Conservation (phyloP, 2,113 vertebrate genomes). For the Otus sunia region DNA sequence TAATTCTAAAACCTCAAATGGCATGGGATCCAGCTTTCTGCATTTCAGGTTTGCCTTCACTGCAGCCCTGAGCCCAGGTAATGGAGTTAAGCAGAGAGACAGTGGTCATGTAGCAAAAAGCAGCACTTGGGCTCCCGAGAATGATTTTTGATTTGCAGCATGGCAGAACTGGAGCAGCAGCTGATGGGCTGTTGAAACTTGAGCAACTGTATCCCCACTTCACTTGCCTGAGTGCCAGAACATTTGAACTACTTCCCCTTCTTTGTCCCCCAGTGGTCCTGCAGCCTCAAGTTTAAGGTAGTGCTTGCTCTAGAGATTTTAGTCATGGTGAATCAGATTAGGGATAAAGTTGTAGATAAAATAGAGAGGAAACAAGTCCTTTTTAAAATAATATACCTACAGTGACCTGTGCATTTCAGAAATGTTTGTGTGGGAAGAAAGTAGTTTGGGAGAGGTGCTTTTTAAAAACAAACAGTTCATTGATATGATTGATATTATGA, state of each 20-base stretch:
- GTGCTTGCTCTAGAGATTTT: background rate
- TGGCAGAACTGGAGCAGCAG: background rate
- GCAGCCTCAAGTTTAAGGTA: background rate
- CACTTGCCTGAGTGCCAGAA: background rate
- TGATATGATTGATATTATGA: background rate
- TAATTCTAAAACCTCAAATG: background rate
- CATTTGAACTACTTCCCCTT: background rate
- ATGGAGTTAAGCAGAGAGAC: background rate
- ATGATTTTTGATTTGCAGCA: background rate
- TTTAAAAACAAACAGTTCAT: background rate
- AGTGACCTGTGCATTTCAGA: background rate
- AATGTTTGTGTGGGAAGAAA: background rate
- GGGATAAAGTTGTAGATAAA: background rate
- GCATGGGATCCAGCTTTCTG: background rate
- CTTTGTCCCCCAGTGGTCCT: background rate
- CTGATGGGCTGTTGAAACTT: constrained; percentile 8
- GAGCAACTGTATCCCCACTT: background rate
- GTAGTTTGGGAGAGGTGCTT: background rate
- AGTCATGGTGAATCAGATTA: background rate
- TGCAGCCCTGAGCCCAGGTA: background rate
- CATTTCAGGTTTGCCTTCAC: background rate
- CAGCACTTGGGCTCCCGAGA: accelerated
- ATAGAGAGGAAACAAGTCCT: background rate
- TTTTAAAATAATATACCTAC: background rate
- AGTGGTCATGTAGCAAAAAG: background rate